Conservation (phyloP, 2,888 invertebrate species). For the Cosmia trapezina region DNA sequence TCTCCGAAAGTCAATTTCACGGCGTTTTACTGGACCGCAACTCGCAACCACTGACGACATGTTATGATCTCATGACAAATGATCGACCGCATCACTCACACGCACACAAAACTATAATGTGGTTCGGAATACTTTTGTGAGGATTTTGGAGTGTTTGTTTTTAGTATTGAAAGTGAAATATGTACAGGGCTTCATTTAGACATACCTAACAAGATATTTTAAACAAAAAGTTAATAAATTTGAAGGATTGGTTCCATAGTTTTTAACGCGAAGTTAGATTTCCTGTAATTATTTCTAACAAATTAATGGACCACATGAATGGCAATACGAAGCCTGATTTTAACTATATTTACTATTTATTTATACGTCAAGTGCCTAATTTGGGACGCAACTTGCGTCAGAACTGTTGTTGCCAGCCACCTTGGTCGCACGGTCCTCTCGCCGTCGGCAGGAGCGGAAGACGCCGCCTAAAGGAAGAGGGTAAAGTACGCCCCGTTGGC, state of each 20-base stretch:
- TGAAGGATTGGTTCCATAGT: neutral
- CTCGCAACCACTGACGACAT: conserved; percentile 79
- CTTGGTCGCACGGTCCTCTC: no score
- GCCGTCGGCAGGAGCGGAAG: no score
- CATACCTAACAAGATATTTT: neutral
- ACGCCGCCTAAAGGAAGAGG: no score
- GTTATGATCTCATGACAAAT: conserved; percentile 77
- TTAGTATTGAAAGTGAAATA: neutral
- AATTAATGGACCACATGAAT: neutral
- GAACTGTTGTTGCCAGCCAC: no score
- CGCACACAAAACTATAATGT: conserved; percentile 28
- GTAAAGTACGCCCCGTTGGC: no score
- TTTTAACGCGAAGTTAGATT: neutral
- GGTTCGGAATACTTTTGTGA: conserved; percentile 8
- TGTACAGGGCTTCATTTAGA: neutral
- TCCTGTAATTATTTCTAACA: neutral
- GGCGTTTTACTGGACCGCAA: conserved; percentile 78
- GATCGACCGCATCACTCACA: conserved; percentile 76
- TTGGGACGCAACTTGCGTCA: no score
- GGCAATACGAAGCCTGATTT: neutral
- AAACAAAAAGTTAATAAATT: neutral
- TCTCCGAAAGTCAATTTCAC: conserved; percentile 84
- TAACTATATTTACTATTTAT: no score
- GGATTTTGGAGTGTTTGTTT: conserved; percentile 31
- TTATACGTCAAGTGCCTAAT: no score